Base-by-base conservation (phyloP, 2,797 vertebrate genomes). In the Lepilemur septentrionalis region DNA sequence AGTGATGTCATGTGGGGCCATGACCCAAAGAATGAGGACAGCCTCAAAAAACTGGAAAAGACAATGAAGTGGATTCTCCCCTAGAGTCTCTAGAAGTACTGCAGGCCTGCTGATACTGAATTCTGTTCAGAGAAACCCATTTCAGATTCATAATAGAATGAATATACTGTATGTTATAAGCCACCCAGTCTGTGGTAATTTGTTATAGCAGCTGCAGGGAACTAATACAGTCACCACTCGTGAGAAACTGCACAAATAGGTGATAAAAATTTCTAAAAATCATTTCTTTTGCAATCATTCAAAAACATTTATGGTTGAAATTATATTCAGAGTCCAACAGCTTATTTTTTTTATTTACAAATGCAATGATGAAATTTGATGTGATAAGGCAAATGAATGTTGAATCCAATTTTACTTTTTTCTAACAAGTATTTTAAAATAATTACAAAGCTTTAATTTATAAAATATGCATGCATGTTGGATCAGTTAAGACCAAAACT, bases 241-340 rank as follows among this genome's bases (percentile, higher is more conserved):
- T 63, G 12, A 93, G n/a, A 92, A 79, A 79, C 23, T 38, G 59
- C 52, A 67, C 18, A 82, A 88, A 81, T 59, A 48, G 20, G 22
- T 84, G 82, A 50, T 38, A 43, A 65, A n/a, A 25, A 1, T 15
- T 72, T 41, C 55, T 48, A n/a, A 92, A 59, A 91, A 59, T 61
- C 18, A n/a, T 78, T 95, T 93, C 43, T 92, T 94, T 81, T 81
- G 35, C 46, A 96, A 43, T n/a, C 20, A 52, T 85, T 96, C 18
- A 93, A 88, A 92, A 91, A 81, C 52, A 78, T 87, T 48, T 59
- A 63, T 82, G 30, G 32, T 67, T 93, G 25, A 93, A 92, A 94
- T 65, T 87, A 38, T 87, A 46, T 52, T 82, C 25, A 92, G 55
- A 88, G 10, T 88, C 46, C 50, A 80, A 69, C 11, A 90, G 22